Evolutionary conservation across 2,888 invertebrate species (phyloP), one percentile per base, ranked within the genome.

Genomic region (Orgyia antiqua): DNA sequence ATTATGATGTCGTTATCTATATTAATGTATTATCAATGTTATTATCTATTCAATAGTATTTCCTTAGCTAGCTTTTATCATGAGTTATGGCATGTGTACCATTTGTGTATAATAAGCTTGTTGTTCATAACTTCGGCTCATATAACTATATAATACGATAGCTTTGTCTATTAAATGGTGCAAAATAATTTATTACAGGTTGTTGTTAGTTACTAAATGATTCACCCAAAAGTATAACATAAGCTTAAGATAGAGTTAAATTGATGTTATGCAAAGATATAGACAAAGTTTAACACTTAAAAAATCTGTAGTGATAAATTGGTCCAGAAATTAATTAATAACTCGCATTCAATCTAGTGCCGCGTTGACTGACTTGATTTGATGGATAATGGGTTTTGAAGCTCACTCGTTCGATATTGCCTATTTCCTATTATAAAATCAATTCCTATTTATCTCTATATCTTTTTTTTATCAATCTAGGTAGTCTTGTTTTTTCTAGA

Each of bases 21-120:
- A 48, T 41, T 48, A 48, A 55, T 55, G 32, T 45, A 39, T 42
- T 52, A 56, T 52, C 56, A 31, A 20, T 27, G 20, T 38, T 41
- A 39, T 55, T 51, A 55, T 51, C 51, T 56, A 42, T 51, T 47
- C 42, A 56, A 48, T 52, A 52, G 45, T 41, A 45, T 42, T 52
- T 56, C 56, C 37, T 55, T 48, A 31, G 42, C 35, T 28, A 35
- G 37, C 35, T 36, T 34, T 44, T 48, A 40, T 55, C 53, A 41
- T 45, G 31, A 45, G 32, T 42, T 48, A 52, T 51, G 25, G 38
- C 24, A 30, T 41, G 25, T 41, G 31, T 38, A 23, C 34, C 24
- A 19, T 31, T 26, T 27, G 24, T 42, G 30, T 36, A 39, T 41
- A 39, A 50, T 33, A 43, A 37, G 35, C 33, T 15, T 51, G 48